Evolutionary conservation across 1,140 invertebrate genomes (phyloP), one percentile per base, ranked within the genome.

Genomic region (Zaprionus capensis): DNA sequence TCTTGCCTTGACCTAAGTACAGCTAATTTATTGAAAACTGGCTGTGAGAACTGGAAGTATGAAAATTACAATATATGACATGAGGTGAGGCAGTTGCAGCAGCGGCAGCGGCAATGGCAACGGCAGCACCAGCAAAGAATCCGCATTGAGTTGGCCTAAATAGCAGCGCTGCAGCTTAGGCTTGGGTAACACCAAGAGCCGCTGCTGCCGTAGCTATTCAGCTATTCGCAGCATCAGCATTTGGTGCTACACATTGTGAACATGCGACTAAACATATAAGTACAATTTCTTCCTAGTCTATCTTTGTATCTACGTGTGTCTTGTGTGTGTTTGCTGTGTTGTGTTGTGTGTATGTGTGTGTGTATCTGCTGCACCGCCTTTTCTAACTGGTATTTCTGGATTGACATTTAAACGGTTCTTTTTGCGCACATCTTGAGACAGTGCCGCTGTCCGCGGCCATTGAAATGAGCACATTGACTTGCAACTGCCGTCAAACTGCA

Each of bases 341-440:
- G 57, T 76, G 36, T 61, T 49, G 41, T 55, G 41, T 76, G 57
- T 69, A 65, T 73, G 73, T 28, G 38, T 68, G n/a, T 24, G 44
- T 38, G 22, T 64, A 28, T 38, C 51, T 63, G 76, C 68, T 71
- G 64, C 83, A 86, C 82, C 78, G 75, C 86, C 78, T 74, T 80
- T 81, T 90, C 84, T 90, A 91, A 91, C 87, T 91, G 87, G 87
- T 91, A 91, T 91, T 91, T 91, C 87, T 88, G 83, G 87, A 91
- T 91, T 91, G 88, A 91, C 87, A 91, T 91, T 91, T 91, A 91
- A 91, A 91, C 87, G 87, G 87, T 91, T 91, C 88, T 75, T 91
- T 86, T 87, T 88, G 83, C 84, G 83, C 80, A 83, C 83, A 86
- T 88, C 83, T 88, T 78, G 78, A 83, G 76, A 88, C 78, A 81